Evolutionary conservation across 2,797 vertebrate genomes (phyloP).

Genomic region (Urophycis tenuis): DNA sequence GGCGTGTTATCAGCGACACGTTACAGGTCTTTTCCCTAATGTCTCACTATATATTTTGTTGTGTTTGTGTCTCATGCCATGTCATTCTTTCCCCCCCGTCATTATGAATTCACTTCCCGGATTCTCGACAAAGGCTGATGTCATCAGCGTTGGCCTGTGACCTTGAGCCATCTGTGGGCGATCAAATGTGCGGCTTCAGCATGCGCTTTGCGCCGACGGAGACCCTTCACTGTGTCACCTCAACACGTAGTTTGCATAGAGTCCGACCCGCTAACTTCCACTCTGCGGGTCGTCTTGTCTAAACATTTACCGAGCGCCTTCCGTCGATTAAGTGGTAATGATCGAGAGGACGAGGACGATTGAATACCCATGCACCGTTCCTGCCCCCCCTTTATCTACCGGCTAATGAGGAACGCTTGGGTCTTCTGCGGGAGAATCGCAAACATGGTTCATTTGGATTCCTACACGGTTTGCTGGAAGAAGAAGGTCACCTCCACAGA

Average conservation of each 20-base stretch:
- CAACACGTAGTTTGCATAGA: neutral
- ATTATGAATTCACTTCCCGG: constrained; percentile 41
- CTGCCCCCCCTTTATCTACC: constrained; percentile 5
- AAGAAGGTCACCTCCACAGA: constrained; percentile 31
- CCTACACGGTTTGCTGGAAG: constrained; percentile 6
- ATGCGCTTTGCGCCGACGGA: neutral
- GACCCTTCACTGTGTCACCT: neutral
- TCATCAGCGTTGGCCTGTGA: constrained; percentile 41
- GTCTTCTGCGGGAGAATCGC: neutral
- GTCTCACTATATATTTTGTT: neutral
- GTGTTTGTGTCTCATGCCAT: constrained; percentile 21
- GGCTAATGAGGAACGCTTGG: neutral
- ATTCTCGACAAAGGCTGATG: constrained; percentile 38
- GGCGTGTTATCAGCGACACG: neutral
- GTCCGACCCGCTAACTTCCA: neutral
- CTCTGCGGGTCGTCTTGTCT: constrained; percentile 29
- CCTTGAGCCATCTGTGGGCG: constrained; percentile 21
- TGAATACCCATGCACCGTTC: constrained; percentile 17
- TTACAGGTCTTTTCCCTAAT: neutral
- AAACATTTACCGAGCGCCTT: constrained; percentile 14
- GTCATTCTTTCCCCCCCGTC: constrained; percentile 38
- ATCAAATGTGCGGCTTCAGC: constrained; percentile 26
- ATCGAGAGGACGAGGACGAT: constrained; percentile 2
- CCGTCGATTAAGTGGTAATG: constrained; percentile 12
- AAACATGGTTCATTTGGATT: constrained; percentile 23